Conservation (phyloP, 2,113 vertebrate species). For the Xiphophorus couchianus region DNA sequence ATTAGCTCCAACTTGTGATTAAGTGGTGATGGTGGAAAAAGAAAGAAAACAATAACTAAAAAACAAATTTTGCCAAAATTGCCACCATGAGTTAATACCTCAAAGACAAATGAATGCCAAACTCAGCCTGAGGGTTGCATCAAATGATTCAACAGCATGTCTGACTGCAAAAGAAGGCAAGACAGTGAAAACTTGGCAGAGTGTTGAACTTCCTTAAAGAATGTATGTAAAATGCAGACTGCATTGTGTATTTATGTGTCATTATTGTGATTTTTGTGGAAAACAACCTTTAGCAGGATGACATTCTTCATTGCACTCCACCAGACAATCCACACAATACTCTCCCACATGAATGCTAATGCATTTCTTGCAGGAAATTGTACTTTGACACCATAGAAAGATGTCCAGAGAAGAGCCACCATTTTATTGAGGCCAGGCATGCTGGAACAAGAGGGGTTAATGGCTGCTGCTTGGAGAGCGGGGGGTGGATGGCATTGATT, state of each 20-base stretch:
- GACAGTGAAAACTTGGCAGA: not conserved
- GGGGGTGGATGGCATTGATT: conserved; percentile 77
- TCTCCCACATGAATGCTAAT: conserved; percentile 43
- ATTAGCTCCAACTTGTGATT: no score
- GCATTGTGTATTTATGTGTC: not conserved
- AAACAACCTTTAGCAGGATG: conserved; percentile 16
- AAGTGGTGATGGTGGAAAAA: not conserved
- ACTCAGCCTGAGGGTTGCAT: not conserved
- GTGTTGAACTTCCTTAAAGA: not conserved
- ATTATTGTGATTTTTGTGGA: not conserved
- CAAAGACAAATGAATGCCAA: not conserved
- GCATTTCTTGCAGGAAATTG: conserved; percentile 62
- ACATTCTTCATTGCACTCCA: conserved; percentile 57
- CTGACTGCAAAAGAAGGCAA: not conserved
- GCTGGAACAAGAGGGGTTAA: conserved; percentile 77
- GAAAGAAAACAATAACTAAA: not conserved
- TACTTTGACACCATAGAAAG: conserved; percentile 69
- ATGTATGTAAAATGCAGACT: conserved; percentile 1
- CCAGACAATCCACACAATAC: conserved; percentile 32
- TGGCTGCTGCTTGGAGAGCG: conserved; percentile 70
- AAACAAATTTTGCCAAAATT: not conserved
- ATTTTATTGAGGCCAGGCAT: conserved; percentile 75
- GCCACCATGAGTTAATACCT: not conserved
- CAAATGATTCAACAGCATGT: not conserved
- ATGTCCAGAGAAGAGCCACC: conserved; percentile 68